Evolutionary conservation across 2,888 invertebrate genomes (phyloP).

Genomic region (Leptarthrus brevirostris): DNA sequence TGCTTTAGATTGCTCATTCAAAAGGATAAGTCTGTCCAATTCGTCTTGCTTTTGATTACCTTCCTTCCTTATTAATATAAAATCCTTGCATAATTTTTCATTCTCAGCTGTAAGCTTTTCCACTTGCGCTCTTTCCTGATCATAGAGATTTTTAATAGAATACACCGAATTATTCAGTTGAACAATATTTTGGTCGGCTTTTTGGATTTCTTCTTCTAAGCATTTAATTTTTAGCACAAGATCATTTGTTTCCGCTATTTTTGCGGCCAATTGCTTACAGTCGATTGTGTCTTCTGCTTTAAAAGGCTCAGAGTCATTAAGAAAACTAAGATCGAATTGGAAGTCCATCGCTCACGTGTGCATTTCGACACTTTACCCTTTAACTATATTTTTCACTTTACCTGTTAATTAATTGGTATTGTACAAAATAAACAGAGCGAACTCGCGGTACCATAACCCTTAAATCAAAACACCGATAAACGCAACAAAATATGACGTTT

Average conservation of each 20-base stretch:
- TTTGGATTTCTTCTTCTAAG: slow-evolving; percentile 36
- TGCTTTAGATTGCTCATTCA: slow-evolving; percentile 43
- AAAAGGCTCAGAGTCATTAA: neutral
- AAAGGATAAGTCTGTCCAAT: neutral
- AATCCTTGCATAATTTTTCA: slow-evolving; percentile 2
- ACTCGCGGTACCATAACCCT: neutral
- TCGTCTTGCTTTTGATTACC: slow-evolving; percentile 25
- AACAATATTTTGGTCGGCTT: slow-evolving; percentile 3
- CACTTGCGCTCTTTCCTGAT: slow-evolving; percentile 34
- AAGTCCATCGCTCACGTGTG: slow-evolving; percentile 1
- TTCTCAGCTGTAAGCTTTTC: slow-evolving; percentile 8
- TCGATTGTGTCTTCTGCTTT: neutral
- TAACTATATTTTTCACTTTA: neutral
- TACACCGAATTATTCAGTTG: slow-evolving; percentile 41
- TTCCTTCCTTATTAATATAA: neutral
- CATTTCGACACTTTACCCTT: neutral
- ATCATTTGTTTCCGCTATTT: slow-evolving; percentile 41
- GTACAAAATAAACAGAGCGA: neutral
- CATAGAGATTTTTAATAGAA: slow-evolving; percentile 48
- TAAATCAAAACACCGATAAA: neutral
- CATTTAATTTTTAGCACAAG: slow-evolving; percentile 39
- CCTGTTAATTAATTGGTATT: neutral
- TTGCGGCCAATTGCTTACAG: slow-evolving; percentile 23
- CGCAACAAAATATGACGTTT: too few species aligned
- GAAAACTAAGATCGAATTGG: neutral